These are phyloP conservation scores for Pristionchus arcanus DNA, from an alignment of 2,888 invertebrate species.

Conservation along the genomic window DNA sequence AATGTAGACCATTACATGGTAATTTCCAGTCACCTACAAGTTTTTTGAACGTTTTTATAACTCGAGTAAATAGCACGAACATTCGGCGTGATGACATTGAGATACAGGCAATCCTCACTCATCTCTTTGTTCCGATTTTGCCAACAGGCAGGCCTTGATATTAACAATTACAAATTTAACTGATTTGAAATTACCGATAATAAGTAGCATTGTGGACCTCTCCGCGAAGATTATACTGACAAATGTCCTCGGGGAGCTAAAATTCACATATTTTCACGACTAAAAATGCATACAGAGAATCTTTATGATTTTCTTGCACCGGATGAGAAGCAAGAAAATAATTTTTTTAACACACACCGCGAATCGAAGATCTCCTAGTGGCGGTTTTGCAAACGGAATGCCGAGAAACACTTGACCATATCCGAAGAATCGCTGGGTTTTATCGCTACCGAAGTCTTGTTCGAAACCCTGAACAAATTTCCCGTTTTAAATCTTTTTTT, in stretches of 20 bases:
- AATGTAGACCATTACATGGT: slow-evolving; percentile 42
- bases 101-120: slow-evolving; percentile 15
- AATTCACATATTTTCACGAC: background rate
- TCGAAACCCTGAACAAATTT: background rate
- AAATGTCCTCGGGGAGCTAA: slow-evolving; percentile 10
- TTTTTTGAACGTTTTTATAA: too few species aligned
- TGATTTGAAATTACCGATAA: background rate
- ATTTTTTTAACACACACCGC: too few species aligned
- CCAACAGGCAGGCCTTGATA: background rate
- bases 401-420: slow-evolving; percentile 12
- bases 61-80: background rate
- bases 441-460: background rate
- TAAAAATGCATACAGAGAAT: too few species aligned
- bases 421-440: background rate
- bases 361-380: background rate
- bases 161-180: background rate
- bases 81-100: background rate
- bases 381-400: background rate
- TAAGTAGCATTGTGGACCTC: slow-evolving; percentile 17
- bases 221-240: background rate
- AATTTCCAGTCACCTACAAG: background rate
- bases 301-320: too few species aligned
- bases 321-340: too few species aligned
- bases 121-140: background rate
- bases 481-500: too few species aligned